Evolutionary conservation across 1,140 invertebrate genomes (phyloP), one percentile per base, ranked within the genome.

Genomic region (Luehdorfia chinensis): DNA sequence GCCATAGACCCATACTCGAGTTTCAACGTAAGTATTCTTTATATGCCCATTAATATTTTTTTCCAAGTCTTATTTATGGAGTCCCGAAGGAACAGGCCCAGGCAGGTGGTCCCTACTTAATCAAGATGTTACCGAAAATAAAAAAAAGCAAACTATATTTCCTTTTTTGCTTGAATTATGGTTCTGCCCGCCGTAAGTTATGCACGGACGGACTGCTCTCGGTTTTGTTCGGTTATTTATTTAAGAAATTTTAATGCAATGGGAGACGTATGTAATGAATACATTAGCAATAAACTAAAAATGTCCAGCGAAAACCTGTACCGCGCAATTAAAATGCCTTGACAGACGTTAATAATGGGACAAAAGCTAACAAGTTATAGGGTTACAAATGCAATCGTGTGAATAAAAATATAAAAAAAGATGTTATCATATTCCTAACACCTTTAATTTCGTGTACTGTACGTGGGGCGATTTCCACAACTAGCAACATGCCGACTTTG

Each of bases 101-200:
- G 53, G 83, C 83, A 86, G 83, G 83, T 86, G 83, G 83, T 86
- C 83, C 66, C 61, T 61, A 75, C 76, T 86, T 86, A 86, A 86
- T 86, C 83, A 86, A 86, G 83, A 86, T 62, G 83, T 86, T 84
- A 83, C 79, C 66, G 61, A 80, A 81, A 84, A 69, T 59, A 72
- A 78, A 79, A 72, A 84, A 69, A 69, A 71, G 70, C 47, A 66
- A 72, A 55, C 61, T 64, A 83, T 81, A 81, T 77, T 66, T 71
- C 54, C 58, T 76, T 81, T 78, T 77, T 76, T 75, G 71, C 36
- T 59, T 85, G 74, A 85, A 71, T 81, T 81, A 81, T 79, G 61
- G 69, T 74, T 75, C 65, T 80, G 69, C 70, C 72, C 66, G 50
- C 53, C 47, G 43, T 75, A 68, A 83, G 61, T 85, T 79, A 85